These are phyloP conservation scores for Lymantria monacha DNA, from an alignment of 2,888 invertebrate species.

Conservation along the genomic window DNA sequence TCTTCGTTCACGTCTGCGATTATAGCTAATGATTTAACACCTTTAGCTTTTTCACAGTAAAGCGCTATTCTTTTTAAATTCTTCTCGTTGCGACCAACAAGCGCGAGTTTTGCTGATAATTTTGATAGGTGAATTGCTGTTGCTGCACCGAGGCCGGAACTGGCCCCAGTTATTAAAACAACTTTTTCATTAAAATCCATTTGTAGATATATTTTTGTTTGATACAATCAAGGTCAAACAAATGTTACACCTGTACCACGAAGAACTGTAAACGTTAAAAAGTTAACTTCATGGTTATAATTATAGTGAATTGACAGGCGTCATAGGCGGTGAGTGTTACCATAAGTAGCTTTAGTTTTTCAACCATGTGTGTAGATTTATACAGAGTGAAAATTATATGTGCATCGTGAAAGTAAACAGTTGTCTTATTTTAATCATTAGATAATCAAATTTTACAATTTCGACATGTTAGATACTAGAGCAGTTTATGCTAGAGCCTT, in stretches of 20 bases:
- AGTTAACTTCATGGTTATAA: too few species aligned
- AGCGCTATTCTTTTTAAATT: slow-evolving; percentile 61
- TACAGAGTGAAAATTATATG: too few species aligned
- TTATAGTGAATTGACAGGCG: too few species aligned
- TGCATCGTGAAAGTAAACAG: too few species aligned
- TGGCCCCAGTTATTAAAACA: slow-evolving; percentile 85
- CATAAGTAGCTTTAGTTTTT: too few species aligned
- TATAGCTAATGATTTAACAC: slow-evolving; percentile 78
- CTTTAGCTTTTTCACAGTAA: slow-evolving; percentile 82
- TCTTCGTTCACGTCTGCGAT: slow-evolving; percentile 86
- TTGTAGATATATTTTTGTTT: slow-evolving; percentile 9
- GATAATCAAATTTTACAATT: too few species aligned
- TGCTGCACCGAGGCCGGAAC: slow-evolving; percentile 89
- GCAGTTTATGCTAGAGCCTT: too few species aligned
- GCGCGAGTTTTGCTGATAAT: slow-evolving; percentile 84
- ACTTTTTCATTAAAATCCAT: slow-evolving; percentile 85
- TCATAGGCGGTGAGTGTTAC: too few species aligned
- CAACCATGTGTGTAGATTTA: too few species aligned
- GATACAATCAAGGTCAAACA: slow-evolving; percentile 28
- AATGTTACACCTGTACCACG: slow-evolving; percentile 17
- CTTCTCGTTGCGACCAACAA: slow-evolving; percentile 78
- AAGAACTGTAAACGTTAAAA: too few species aligned
- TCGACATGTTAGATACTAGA: too few species aligned
- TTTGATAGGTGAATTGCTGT: slow-evolving; percentile 86
- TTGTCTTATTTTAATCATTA: too few species aligned